Conservation (phyloP, 2,113 vertebrate genomes). For the Vicugna pacos region DNA sequence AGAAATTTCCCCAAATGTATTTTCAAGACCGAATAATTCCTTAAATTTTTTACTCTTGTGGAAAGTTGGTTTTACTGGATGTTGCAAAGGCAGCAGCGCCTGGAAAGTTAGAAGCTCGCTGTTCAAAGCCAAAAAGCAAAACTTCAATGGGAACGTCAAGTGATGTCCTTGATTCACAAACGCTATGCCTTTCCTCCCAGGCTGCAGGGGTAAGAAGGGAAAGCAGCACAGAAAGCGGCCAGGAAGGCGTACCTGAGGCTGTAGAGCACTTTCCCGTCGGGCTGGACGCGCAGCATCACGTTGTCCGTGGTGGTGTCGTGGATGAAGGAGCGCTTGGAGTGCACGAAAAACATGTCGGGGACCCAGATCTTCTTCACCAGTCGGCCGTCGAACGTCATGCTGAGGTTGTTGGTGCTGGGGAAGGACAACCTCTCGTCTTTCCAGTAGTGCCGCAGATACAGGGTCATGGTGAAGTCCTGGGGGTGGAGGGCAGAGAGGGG, state of each 20-base stretch:
- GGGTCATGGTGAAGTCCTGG: conserved; percentile 98
- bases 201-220: too few species aligned
- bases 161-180: not conserved
- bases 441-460: conserved; percentile 98
- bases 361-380: conserved; percentile 99
- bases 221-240: rapidly evolving
- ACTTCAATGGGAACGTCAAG: too few species aligned
- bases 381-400: conserved; percentile 98
- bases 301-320: conserved; percentile 99
- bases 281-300: conserved; percentile 97
- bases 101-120: not conserved
- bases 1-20: not conserved
- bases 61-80: not conserved
- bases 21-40: not conserved
- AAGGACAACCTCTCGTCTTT: conserved; percentile 96
- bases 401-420: conserved; percentile 97
- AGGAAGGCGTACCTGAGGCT: conserved; percentile 92
- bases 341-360: conserved; percentile 98
- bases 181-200: too few species aligned
- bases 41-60: not conserved
- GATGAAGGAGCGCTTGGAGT: conserved; percentile 98
- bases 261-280: conserved; percentile 97
- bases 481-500: not conserved
- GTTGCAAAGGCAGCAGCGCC: not conserved
- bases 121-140: not conserved